Base-by-base conservation (phyloP, 2,797 vertebrate genomes). In the Enteromius paludinosus region DNA sequence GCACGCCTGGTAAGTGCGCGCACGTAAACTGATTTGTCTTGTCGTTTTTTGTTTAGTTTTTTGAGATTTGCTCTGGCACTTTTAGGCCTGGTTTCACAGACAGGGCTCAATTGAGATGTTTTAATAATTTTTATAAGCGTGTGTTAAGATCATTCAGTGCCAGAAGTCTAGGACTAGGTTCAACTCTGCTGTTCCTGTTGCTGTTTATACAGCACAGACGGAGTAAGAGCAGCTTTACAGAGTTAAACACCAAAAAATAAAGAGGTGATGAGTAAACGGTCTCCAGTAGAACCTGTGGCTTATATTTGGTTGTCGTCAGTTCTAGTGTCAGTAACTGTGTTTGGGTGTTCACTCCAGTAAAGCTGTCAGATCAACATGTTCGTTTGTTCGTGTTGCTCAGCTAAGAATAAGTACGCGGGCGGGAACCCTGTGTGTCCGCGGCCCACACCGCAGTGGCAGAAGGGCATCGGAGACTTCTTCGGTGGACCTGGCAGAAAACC, bases 391-490 rank as follows among this genome's bases (percentile, higher is more conserved):
- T 14, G 30, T 69, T 86, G 90, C 84, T 4, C 87, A 97, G 96
- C 91, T 23, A 95, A 95, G 87, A 64, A 14, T 73, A 96, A 96
- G 62, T 96, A 96, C 3, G 92, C 90, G 0, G 95, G 95, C 0
- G 95, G 96, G 0, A 97, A 97, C 89, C 94, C 95, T 0, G 94
- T 97, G 38, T 97, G 96, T 84, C 89, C 93, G 1, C 93, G 97
- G 3, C 97, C 97, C 41, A 96, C 95, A 0, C 96, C 96, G 0
- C 89, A 89, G 30, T 99, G 97, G 98, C 97, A 98, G 88, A 97
- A 95, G 84, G 95, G 96, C 56, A 97, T 98, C 7, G 95, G 96
- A 5, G 96, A 96, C 43, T 98, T 98, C 91, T 97, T 97, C 25
- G 94, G 93, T 0, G 92, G 93, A 0, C 94, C 95, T 0, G 56